These are phyloP conservation scores for Acanthosepion pharaonis DNA, from an alignment of 2,888 invertebrate genomes.

Conservation along the genomic window DNA sequence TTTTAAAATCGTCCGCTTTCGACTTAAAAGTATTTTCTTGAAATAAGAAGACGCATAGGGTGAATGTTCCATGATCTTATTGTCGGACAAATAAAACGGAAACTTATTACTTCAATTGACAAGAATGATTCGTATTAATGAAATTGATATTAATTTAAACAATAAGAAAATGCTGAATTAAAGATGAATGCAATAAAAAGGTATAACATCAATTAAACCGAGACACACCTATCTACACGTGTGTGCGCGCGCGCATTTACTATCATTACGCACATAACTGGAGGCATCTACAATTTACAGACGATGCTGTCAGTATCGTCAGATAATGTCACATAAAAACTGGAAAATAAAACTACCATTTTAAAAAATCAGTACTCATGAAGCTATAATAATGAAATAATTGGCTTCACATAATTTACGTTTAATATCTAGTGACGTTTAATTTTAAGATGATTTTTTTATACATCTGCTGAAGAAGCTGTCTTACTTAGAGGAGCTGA, in stretches of 20 bases:
- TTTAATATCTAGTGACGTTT: not conserved
- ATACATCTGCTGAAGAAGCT: too few species aligned
- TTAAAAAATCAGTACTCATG: not conserved
- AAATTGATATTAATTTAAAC: too few species aligned
- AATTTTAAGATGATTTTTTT: not conserved
- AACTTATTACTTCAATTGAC: too few species aligned
- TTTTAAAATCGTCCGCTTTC: not conserved
- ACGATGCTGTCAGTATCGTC: not conserved
- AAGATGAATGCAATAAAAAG: not conserved
- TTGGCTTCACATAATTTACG: not conserved
- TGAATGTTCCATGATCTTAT: too few species aligned
- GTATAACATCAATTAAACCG: not conserved
- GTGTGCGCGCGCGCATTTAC: not conserved
- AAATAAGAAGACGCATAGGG: not conserved
- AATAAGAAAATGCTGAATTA: not conserved
- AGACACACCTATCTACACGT: slow-evolving; percentile 15
- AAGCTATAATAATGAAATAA: not conserved
- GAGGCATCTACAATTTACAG: not conserved
- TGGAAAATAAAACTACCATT: not conserved
- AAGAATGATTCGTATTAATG: too few species aligned
- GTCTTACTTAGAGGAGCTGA: too few species aligned
- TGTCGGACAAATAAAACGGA: too few species aligned
- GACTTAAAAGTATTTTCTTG: not conserved
- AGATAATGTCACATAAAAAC: not conserved
- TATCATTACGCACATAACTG: not conserved